Percentiles rank a stretch among this genome's conserved stretches.
These are phyloP conservation scores for Drosophila gaucha DNA, from an alignment of 2,888 invertebrate genomes.

Conservation along the genomic window DNA sequence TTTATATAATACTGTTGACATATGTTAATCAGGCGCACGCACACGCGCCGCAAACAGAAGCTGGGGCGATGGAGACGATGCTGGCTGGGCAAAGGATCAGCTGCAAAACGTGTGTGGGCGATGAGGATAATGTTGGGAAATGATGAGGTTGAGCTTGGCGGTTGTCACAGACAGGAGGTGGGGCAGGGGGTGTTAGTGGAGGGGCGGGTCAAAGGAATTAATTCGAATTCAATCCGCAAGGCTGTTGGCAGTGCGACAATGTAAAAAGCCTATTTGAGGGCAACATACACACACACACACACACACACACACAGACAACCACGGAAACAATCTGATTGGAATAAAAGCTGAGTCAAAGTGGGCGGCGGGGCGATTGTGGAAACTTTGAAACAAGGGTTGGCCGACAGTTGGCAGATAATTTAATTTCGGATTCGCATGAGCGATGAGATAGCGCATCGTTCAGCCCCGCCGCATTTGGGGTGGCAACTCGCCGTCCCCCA, in stretches of 20 bases:
- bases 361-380: slow-evolving; percentile 7
- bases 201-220: slow-evolving; percentile 83
- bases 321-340: slow-evolving; percentile 84
- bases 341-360: slow-evolving; percentile 60
- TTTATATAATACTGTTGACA: slow-evolving; percentile 83
- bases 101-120: slow-evolving; percentile 64
- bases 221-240: slow-evolving; percentile 82
- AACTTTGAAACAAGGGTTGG: slow-evolving; percentile 81
- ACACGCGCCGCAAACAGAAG: slow-evolving; percentile 65
- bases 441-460: slow-evolving; percentile 69
- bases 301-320: slow-evolving; percentile 48
- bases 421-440: slow-evolving; percentile 83
- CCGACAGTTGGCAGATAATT: slow-evolving; percentile 84
- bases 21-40: slow-evolving; percentile 85
- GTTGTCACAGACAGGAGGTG: background rate
- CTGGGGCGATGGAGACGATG: slow-evolving; percentile 24
- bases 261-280: slow-evolving; percentile 78
- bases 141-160: slow-evolving; percentile 44
- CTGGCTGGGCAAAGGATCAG: slow-evolving; percentile 47
- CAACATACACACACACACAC: slow-evolving; percentile 3
- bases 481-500: slow-evolving; percentile 18
- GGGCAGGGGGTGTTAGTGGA: slow-evolving; percentile 28
- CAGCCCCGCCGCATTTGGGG: slow-evolving; percentile 13
- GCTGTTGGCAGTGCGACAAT: slow-evolving; percentile 64
- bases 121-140: slow-evolving; percentile 44